Base-by-base conservation (phyloP, 2,797 vertebrate genomes). In the Enteromius treurensis region DNA sequence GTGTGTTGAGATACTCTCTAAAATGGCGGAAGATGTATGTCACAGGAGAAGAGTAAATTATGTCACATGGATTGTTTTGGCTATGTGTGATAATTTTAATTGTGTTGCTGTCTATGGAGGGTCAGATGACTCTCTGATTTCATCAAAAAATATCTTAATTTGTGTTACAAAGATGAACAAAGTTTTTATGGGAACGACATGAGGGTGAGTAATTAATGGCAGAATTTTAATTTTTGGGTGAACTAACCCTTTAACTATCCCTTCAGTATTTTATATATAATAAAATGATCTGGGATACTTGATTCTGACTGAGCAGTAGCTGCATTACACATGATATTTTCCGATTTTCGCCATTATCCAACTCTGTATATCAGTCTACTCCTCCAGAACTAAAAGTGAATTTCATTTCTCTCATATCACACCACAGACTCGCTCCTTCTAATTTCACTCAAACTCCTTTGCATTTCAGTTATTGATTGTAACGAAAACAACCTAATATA, bases 381-480 rank as follows among this genome's bases (percentile, higher is more conserved):
- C 32, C 64, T 67, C 15, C 17, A 37, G 1, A 67, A 19, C 64
- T 37, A 17, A 37, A 67, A 21, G 17, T 37, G 15, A 32, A 8
- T 67, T 19, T 67, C 0, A 37, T 21, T 34, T 21, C 17, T 65
- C 65, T 69, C 37, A 37, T 34, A 4, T 65, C 29, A 69, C 67
- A 69, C 67, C 19, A 34, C 64, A 67, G 29, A 67, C 15, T 68
- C 19, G 10, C 19, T n/a, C 3, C 21, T 40, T 40, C 10, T 21
- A 53, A 40, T 64, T 79, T 79, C 19, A 79, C 23, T 11, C 37
- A 69, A 69, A 69, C n/a, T 7, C 1, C 6, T 42, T 23, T 84
- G 60, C 34, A n/a, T 23, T 37, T 7, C 21, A 23, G 67, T 42
- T 34, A 34, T 9, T 19, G 62, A 34, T 65, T 69, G 67, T 42